phyloP scores from a whole-genome alignment of 2,797 vertebrate species.

The Anabas testudineus region DNA sequence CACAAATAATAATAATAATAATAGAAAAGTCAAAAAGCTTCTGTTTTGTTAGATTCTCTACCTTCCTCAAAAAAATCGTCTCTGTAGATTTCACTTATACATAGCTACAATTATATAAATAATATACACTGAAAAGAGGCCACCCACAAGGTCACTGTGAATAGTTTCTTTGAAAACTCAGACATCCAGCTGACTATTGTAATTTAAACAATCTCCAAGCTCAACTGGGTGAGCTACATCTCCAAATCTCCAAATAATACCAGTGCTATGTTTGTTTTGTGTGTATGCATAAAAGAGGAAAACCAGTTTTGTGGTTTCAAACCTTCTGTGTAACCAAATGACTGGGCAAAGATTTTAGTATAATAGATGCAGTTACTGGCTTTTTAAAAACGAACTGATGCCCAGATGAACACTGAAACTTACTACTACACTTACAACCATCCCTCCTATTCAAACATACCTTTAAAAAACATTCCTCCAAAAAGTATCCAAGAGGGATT shows the following conservation, averaged over 20 bases:
- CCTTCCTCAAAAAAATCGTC: neutral
- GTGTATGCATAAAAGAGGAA: too few species aligned
- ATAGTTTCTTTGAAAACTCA: neutral
- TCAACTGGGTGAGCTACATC: too few species aligned
- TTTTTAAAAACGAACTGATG: neutral
- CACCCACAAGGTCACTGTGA: slow-evolving; percentile 2
- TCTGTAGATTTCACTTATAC: neutral
- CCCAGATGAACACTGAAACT: too few species aligned
- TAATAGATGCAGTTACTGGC: neutral
- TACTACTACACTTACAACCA: too few species aligned
- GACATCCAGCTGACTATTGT: neutral
- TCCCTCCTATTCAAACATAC: too few species aligned
- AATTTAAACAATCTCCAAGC: neutral
- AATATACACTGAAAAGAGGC: neutral
- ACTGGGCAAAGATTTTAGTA: slow-evolving; percentile 6
- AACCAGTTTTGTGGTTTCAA: too few species aligned
- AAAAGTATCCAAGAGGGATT: too few species aligned
- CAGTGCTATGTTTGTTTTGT: too few species aligned
- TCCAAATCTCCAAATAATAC: neutral
- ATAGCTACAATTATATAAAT: slow-evolving; percentile 1
- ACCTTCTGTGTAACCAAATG: too few species aligned
- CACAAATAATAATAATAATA: too few species aligned
- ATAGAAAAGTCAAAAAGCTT: too few species aligned
- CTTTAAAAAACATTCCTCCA: too few species aligned
- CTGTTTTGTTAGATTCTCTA: neutral